Conservation (phyloP, 2,113 vertebrate species). For the Brienomyrus brachyistius region DNA sequence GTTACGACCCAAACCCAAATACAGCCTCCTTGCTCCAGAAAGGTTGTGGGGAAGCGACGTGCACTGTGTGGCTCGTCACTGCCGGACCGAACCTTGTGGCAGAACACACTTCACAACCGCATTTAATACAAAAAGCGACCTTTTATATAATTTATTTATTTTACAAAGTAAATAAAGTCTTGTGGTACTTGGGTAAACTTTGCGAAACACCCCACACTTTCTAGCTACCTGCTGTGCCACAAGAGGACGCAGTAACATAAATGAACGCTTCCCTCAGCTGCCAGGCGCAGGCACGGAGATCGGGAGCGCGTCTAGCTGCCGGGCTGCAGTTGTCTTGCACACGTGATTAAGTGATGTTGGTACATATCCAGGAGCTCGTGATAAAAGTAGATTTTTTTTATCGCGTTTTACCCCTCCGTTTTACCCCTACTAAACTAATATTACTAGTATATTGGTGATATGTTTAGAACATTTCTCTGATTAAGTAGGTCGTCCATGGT, state of each 20-base stretch:
- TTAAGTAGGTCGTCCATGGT: background rate
- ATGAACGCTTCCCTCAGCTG: background rate
- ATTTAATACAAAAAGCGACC: background rate
- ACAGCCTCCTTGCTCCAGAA: background rate
- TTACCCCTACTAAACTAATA: background rate
- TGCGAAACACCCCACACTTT: background rate
- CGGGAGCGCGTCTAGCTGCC: background rate
- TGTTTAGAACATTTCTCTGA: background rate
- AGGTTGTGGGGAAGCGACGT: background rate
- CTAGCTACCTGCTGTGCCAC: background rate
- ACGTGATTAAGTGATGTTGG: background rate
- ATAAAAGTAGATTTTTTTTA: background rate
- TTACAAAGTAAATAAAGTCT: background rate
- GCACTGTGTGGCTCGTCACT: background rate
- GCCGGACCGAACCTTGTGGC: background rate
- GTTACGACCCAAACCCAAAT: background rate
- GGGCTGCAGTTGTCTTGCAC: background rate
- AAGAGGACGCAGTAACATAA: background rate
- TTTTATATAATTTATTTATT: background rate
- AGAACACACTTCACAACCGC: background rate
- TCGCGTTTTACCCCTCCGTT: background rate
- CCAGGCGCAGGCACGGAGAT: background rate
- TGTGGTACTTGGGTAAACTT: background rate
- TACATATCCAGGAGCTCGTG: background rate
- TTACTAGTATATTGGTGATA: background rate